Evolutionary conservation across 2,113 vertebrate genomes (phyloP).

Genomic region (Limanda limanda): DNA sequence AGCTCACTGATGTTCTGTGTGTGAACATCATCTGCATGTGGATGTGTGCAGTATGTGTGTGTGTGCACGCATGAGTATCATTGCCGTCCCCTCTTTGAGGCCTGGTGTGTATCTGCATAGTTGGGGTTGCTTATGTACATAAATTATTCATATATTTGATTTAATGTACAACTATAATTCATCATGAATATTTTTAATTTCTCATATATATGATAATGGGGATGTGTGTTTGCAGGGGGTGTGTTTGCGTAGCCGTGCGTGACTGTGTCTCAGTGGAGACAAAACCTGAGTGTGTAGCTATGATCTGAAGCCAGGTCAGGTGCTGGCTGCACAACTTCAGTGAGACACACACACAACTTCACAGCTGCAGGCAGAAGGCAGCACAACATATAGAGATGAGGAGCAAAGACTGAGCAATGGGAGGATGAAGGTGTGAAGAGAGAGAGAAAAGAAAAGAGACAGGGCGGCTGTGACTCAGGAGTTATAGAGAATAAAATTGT

Average conservation of each 20-base stretch:
- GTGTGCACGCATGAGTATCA: not conserved
- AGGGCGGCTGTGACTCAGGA: not conserved
- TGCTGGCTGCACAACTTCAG: constrained; percentile 19
- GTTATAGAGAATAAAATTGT: too few species aligned
- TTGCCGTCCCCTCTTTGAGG: constrained; percentile 9
- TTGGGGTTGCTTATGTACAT: constrained; percentile 30
- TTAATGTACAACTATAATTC: constrained; percentile 64
- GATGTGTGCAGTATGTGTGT: not conserved
- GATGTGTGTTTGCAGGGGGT: constrained; percentile 48
- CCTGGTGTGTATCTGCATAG: constrained; percentile 16
- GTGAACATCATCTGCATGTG: constrained; percentile 14
- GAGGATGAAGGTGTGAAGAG: too few species aligned
- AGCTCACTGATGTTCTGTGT: constrained; percentile 14
- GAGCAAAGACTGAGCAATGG: not conserved
- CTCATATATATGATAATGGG: constrained; percentile 77
- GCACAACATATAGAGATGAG: too few species aligned
- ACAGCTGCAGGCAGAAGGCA: not conserved
- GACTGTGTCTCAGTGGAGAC: constrained; percentile 23
- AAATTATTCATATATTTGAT: constrained; percentile 63
- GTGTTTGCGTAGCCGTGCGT: constrained; percentile 32
- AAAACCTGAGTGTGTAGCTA: constrained; percentile 5
- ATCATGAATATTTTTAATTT: constrained; percentile 67
- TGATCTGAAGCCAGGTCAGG: constrained; percentile 24
- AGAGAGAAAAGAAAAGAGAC: not conserved
- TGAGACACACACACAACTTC: constrained; percentile 11